phyloP scores from a whole-genome alignment of 2,797 vertebrate genomes.

The Capromys pilorides region DNA sequence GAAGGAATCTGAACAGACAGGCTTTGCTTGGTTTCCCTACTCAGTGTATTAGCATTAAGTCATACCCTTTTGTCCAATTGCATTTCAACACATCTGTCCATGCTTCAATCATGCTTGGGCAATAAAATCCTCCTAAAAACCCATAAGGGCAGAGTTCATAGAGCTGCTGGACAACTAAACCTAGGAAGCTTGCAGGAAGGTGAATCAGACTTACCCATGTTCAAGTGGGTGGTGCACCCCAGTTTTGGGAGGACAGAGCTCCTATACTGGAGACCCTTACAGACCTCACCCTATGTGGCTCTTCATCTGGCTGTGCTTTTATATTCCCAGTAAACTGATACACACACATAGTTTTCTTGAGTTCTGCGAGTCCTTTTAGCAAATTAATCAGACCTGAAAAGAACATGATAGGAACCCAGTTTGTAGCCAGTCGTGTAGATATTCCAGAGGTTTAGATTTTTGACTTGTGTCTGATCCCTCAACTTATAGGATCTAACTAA shows the following conservation, averaged over 20 bases:
- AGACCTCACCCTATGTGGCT: not conserved
- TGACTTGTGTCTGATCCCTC: not conserved
- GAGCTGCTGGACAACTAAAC: not conserved
- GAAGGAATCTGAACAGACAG: conserved; percentile 44
- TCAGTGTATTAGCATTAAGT: not conserved
- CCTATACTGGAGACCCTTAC: not conserved
- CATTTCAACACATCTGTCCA: not conserved
- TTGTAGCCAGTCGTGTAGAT: not conserved
- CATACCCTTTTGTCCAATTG: not conserved
- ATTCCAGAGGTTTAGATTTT: not conserved
- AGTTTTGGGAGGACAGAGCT: not conserved
- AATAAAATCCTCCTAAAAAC: not conserved
- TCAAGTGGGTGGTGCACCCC: not conserved
- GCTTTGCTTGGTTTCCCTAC: not conserved
- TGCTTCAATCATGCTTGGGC: not conserved
- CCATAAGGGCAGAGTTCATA: not conserved
- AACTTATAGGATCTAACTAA: not conserved
- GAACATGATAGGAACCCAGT: not conserved
- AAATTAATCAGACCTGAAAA: not conserved
- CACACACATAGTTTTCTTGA: not conserved
- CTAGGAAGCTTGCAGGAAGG: not conserved
- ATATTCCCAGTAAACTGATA: not conserved
- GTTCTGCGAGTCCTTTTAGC: not conserved
- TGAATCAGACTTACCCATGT: not conserved
- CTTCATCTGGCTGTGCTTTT: not conserved